Evolutionary conservation across 2,888 invertebrate genomes (phyloP).

Genomic region (Onchidella celtica): DNA sequence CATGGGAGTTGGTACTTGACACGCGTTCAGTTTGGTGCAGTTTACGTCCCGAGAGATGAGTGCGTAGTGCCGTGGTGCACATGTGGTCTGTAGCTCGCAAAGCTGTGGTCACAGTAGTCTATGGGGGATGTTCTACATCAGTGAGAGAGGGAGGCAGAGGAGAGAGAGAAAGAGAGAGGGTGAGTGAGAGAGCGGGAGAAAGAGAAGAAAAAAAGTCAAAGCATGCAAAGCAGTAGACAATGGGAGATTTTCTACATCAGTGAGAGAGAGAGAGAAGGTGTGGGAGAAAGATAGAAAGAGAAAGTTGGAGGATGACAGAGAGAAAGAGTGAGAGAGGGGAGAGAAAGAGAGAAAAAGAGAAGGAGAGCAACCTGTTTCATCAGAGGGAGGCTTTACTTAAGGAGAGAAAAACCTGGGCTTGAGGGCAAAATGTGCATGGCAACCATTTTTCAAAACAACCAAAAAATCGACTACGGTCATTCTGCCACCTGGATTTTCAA

Average conservation of each 20-base stretch:
- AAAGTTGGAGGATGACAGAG: not conserved
- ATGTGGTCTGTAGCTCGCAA: too few relatives aligned
- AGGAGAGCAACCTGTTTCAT: conserved; percentile 5
- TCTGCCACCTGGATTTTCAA: too few relatives aligned
- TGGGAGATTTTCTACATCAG: not conserved
- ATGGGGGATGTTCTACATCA: too few relatives aligned
- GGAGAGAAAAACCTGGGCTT: not conserved
- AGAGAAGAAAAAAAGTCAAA: not conserved
- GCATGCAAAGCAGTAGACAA: not conserved
- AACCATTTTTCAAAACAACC: too few relatives aligned
- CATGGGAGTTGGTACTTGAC: too few relatives aligned
- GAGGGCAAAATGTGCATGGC: not conserved
- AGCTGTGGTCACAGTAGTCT: too few relatives aligned
- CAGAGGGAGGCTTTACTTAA: not conserved
- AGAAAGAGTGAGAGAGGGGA: not conserved
- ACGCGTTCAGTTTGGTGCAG: too few relatives aligned
- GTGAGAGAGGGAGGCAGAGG: not conserved
- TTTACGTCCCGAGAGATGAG: too few relatives aligned
- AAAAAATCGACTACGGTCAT: too few relatives aligned
- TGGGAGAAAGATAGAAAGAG: not conserved
- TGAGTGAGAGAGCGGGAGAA: not conserved
- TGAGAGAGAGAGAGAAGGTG: not conserved
- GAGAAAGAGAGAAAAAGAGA: conserved; percentile 17
- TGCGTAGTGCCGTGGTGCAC: too few relatives aligned
- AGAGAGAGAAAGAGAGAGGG: not conserved